Evolutionary conservation across 2,888 invertebrate species (phyloP).

Genomic region (Tiliacea citrago): DNA sequence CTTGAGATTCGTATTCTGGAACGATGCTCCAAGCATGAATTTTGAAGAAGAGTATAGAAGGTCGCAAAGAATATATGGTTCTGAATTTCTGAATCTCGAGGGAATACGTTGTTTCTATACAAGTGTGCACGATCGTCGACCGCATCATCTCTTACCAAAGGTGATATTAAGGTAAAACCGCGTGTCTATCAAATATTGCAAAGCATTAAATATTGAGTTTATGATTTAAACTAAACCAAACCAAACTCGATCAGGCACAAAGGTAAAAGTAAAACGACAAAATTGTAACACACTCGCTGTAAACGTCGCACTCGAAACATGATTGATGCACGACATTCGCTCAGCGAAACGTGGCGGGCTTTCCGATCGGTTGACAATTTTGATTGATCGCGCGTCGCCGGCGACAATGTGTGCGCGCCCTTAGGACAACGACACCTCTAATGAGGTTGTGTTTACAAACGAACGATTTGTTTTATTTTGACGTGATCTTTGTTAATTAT

Average conservation of each 20-base stretch:
- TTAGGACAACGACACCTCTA: constrained; percentile 68
- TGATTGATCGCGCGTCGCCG: constrained; percentile 83
- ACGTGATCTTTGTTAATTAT: constrained; percentile 2
- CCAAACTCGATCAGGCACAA: constrained; percentile 43
- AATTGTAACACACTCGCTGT: constrained; percentile 68
- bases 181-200: background rate
- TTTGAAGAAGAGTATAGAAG: background rate
- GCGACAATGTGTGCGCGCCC: constrained; percentile 67
- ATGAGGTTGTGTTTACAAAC: constrained; percentile 76
- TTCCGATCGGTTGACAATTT: constrained; percentile 89
- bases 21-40: background rate
- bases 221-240: constrained; percentile 33
- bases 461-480: constrained; percentile 65
- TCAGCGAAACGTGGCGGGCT: constrained; percentile 82
- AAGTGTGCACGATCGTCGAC: too few relatives aligned
- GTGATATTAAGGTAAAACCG: background rate
- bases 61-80: too few relatives aligned
- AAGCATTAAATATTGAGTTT: constrained; percentile 4
- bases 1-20: background rate
- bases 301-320: constrained; percentile 75
- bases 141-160: background rate
- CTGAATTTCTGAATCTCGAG: background rate
- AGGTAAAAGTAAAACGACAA: constrained; percentile 61
- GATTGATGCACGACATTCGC: constrained; percentile 85
- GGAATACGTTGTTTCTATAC: background rate